Evolutionary conservation across 2,888 invertebrate genomes (phyloP).

Genomic region (Thymelicus lineola): DNA sequence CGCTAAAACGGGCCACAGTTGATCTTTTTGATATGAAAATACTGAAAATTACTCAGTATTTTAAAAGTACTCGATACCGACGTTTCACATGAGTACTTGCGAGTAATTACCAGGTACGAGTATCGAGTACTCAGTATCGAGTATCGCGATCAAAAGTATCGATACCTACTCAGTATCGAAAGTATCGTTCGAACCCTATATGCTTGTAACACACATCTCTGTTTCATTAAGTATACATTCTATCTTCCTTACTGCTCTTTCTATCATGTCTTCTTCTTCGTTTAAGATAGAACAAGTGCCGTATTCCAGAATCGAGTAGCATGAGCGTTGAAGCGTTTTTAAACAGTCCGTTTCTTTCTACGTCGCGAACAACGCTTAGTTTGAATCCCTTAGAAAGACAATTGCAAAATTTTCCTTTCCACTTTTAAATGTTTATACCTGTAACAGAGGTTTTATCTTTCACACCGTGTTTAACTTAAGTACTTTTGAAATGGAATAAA

Average conservation of each 20-base stretch:
- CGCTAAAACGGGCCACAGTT: too few species aligned
- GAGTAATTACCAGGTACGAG: too few species aligned
- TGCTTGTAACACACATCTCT: too few species aligned
- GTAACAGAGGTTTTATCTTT: slow-evolving; percentile 38
- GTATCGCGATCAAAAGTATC: too few species aligned
- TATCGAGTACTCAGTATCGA: too few species aligned
- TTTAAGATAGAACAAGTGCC: slow-evolving; percentile 1
- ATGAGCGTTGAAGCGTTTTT: slow-evolving; percentile 42
- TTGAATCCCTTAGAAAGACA: slow-evolving; percentile 37
- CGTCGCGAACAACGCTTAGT: slow-evolving; percentile 36
- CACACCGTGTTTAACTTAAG: slow-evolving; percentile 38
- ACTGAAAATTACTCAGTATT: too few species aligned
- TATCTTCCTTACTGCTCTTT: neutral
- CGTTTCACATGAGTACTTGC: too few species aligned
- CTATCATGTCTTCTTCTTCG: neutral
- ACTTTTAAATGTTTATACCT: slow-evolving; percentile 36
- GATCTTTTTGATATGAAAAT: too few species aligned
- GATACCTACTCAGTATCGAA: too few species aligned
- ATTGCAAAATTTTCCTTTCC: slow-evolving; percentile 37
- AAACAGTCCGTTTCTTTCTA: slow-evolving; percentile 41
- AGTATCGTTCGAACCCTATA: too few species aligned
- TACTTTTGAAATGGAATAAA: slow-evolving; percentile 29
- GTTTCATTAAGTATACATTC: too few species aligned
- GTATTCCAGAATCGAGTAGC: slow-evolving; percentile 31
- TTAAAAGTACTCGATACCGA: too few species aligned